Percentiles rank a stretch among this genome's conserved stretches.
These are phyloP conservation scores for Epinephelus malabaricus DNA, from an alignment of 2,797 vertebrate species.

Conservation along the genomic window DNA sequence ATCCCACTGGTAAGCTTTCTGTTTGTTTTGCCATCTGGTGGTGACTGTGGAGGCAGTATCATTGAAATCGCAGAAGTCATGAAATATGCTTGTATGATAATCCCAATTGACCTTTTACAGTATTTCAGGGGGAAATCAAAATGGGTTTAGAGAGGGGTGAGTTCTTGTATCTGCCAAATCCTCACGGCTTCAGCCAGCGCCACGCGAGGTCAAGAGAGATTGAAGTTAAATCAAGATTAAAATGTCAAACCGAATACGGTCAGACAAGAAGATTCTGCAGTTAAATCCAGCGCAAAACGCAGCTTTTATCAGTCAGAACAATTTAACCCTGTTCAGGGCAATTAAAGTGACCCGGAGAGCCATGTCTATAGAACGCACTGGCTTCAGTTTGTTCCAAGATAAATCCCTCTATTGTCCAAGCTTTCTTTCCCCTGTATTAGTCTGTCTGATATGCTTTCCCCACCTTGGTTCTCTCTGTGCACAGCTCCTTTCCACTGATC, in stretches of 20 bases:
- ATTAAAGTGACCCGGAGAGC: constrained; percentile 63
- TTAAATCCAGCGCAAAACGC: constrained; percentile 51
- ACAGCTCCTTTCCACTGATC: constrained; percentile 16
- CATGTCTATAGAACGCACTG: constrained; percentile 42
- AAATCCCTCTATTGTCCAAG: constrained; percentile 68
- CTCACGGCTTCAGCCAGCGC: constrained; percentile 16
- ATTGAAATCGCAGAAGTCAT: neutral
- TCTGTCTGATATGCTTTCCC: constrained; percentile 46
- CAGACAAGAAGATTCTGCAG: constrained; percentile 65
- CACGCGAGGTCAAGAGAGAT: constrained; percentile 49
- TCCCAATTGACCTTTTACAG: constrained; percentile 63
- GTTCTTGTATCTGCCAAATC: constrained; percentile 52
- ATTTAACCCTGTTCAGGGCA: constrained; percentile 65
- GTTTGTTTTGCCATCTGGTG: constrained; percentile 48
- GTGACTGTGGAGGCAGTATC: neutral
- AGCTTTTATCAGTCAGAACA: constrained; percentile 57
- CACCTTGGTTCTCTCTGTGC: constrained; percentile 28
- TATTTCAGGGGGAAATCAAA: constrained; percentile 51
- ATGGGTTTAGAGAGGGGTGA: constrained; percentile 40
- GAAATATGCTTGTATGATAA: constrained; percentile 29
- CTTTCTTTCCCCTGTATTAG: constrained; percentile 49
- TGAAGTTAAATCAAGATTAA: constrained; percentile 75
- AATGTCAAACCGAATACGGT: constrained; percentile 61
- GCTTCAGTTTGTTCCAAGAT: constrained; percentile 51
- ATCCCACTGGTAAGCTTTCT: neutral